Conservation (phyloP, 2,888 invertebrate genomes). For the Drosophila pseudotakahashii region DNA sequence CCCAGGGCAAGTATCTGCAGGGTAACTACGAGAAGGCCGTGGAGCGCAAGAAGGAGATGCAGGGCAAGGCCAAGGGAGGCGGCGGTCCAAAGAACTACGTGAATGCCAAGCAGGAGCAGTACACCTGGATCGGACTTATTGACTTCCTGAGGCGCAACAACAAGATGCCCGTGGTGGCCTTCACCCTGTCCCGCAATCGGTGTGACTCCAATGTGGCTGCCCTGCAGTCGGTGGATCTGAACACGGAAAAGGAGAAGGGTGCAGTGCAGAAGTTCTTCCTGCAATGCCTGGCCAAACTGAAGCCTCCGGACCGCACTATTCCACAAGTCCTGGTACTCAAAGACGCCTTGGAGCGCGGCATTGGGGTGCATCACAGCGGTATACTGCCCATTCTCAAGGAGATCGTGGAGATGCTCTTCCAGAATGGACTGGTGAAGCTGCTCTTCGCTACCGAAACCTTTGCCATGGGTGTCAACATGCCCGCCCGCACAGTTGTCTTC, state of each 20-base stretch:
- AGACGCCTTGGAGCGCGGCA: slow-evolving; percentile 91
- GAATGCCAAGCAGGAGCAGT: slow-evolving; percentile 89
- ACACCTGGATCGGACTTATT: slow-evolving; percentile 92
- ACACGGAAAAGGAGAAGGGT: slow-evolving; percentile 92
- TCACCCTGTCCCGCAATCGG: slow-evolving; percentile 91
- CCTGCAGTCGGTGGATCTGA: slow-evolving; percentile 90
- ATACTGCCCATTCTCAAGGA: slow-evolving; percentile 99
- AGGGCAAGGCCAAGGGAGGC: slow-evolving; percentile 70
- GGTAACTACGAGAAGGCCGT: slow-evolving; percentile 87
- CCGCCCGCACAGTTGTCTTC: slow-evolving; percentile 98
- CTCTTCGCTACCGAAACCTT: slow-evolving; percentile 99
- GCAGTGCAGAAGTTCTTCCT: slow-evolving; percentile 94
- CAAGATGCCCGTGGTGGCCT: slow-evolving; percentile 96
- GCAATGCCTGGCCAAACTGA: slow-evolving; percentile 91
- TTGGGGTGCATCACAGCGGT: slow-evolving; percentile 99
- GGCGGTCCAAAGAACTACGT: slow-evolving; percentile 52
- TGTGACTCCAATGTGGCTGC: slow-evolving; percentile 87
- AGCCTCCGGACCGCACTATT: slow-evolving; percentile 93
- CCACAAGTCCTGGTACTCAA: slow-evolving; percentile 93
- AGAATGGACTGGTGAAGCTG: slow-evolving; percentile 94
- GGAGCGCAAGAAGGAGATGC: slow-evolving; percentile 84
- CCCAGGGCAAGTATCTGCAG: slow-evolving; percentile 88
- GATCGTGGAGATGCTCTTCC: slow-evolving; percentile 98
- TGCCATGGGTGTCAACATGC: slow-evolving; percentile 99
- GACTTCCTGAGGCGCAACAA: slow-evolving; percentile 92